Percentiles rank a stretch among this genome's conserved stretches.
Conservation (phyloP, 1,140 invertebrate genomes). For the Dinoponera quadriceps region DNA sequence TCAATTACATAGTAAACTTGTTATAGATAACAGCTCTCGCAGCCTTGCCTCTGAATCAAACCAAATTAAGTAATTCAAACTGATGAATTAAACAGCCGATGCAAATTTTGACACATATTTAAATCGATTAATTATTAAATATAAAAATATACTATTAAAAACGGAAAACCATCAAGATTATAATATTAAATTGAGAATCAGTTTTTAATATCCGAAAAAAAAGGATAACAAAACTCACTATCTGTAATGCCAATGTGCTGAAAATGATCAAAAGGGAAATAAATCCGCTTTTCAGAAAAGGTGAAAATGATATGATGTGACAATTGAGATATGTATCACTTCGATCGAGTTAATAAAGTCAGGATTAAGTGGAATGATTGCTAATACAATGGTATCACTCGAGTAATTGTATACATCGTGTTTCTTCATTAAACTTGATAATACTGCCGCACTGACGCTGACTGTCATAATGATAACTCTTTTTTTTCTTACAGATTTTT, state of each 20-base stretch:
- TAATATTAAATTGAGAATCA: slow-evolving; percentile 37
- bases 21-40: neutral
- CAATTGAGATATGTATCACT: slow-evolving; percentile 16
- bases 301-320: slow-evolving; percentile 8
- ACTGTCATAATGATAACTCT: slow-evolving; percentile 11
- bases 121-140: slow-evolving; percentile 26
- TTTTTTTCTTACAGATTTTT: neutral
- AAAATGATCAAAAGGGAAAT: neutral
- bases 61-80: slow-evolving; percentile 7
- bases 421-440: neutral
- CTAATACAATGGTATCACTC: neutral
- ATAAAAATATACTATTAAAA: slow-evolving; percentile 6
- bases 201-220: neutral
- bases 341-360: neutral
- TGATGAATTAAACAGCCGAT: neutral
- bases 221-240: neutral
- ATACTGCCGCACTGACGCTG: slow-evolving; percentile 5
- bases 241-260: neutral
- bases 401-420: neutral
- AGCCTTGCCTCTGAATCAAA: neutral
- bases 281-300: neutral
- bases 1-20: slow-evolving; percentile 18
- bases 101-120: neutral
- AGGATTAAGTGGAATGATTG: slow-evolving; percentile 2
- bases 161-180: slow-evolving; percentile 2